Base-by-base conservation (phyloP, 2,888 invertebrate genomes). In the Hirtodrosophila cameraria region DNA sequence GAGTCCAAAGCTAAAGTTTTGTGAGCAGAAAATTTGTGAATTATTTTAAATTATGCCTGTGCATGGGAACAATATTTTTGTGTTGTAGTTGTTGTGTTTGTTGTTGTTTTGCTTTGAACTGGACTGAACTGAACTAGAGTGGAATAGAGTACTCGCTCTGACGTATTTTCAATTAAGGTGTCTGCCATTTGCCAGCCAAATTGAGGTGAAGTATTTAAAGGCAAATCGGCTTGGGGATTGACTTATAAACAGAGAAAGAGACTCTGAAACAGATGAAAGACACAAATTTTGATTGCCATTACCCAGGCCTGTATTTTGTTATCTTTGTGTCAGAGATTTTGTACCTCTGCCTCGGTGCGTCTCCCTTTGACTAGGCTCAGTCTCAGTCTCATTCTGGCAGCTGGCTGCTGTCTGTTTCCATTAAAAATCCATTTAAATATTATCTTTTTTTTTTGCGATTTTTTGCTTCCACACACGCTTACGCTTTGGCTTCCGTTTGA, bases 381-480 rank as follows among this genome's bases (percentile, higher is more conserved):
- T 1, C 13, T 31, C 20, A 8, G 23, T 9, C 45, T 31, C 52
- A 18, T 25, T 31, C 36, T 27, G 5, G 55, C 36, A 69, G 65
- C 53, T 57, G 49, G 28, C 27, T 48, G 63, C 48, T 53, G 64
- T 75, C 58, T 57, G 78, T 67, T 72, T 80, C 77, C 80, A 80
- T 83, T 83, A 83, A 80, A 80, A 80, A 83, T 69, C 84, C 84
- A 83, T 80, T 80, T 80, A 75, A 77, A 75, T 67, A 71, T 71
- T 75, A 80, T 80, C 80, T 63, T 50, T 39, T 66, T 80, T 84
- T 63, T 50, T 39, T 66, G 66, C 53, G 73, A 72, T 77, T 74
- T 59, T 30, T 53, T 42, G 15, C 23, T 30, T 41, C 48, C 54
- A 46, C 45, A 59, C 45, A 54, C 31, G 30, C 36, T 12, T 30